Base-by-base conservation (phyloP, 2,797 vertebrate species). In the Philypnodon macrostomus region DNA sequence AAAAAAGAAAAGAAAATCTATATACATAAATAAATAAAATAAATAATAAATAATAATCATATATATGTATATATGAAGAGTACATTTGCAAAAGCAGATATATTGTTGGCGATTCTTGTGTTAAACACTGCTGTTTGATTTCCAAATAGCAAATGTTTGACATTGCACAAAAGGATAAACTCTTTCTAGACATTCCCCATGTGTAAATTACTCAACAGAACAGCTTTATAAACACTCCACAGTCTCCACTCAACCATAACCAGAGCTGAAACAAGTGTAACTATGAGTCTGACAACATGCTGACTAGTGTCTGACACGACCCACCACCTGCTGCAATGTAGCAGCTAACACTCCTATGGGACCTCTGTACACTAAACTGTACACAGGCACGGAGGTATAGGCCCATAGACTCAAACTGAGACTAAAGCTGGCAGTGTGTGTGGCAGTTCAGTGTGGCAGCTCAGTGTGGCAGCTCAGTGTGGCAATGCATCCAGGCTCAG, bases 401-500 rank as follows among this genome's bases (percentile, higher is more conserved):
- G 24, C 5, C 23, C 2, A 5, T 15, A 31, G 59, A 26, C 42
- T 55, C 31, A 37, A 30, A 23, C 14, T 15, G n/a, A n/a, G 7
- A 2, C 9, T 14, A 0, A 6, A 33, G 33, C 37, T 56, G 13
- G 44, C 14, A 47, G 45, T 30, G 29, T 46, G 40, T 50, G 35
- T 39, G 49, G 54, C 65, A 65, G 45, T 11, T 21, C 35, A 52
- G 59, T 12, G 56, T 46, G n/a, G n/a, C n/a, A n/a, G n/a, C n/a
- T n/a, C n/a, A n/a, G n/a, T n/a, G n/a, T n/a, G n/a, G n/a, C n/a
- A n/a, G n/a, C n/a, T n/a, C n/a, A n/a, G n/a, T n/a, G n/a, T 8
- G 44, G 56, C 35, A 24, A 59, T 63, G 73, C 76, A 67, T 55
- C 56, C 67, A 67, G 53, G 73, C 79, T 41, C 62, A 26, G 57